Evolutionary conservation across 2,113 vertebrate species (phyloP).

Genomic region (Hypocryptadius cinnamomeus): DNA sequence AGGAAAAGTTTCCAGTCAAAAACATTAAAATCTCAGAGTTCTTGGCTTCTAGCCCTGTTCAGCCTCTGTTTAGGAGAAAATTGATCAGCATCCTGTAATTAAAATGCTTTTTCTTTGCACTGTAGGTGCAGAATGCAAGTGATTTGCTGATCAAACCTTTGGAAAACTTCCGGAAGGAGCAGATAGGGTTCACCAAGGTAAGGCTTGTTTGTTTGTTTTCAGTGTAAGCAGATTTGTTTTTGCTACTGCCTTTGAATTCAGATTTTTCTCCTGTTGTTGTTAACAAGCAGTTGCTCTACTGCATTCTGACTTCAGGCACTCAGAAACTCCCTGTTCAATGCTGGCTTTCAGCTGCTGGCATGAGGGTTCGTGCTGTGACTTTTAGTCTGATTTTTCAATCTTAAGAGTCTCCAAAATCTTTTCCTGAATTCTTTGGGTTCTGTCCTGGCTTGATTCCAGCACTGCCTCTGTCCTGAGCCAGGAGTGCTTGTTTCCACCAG

Average conservation of each 20-base stretch:
- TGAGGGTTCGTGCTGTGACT: background rate
- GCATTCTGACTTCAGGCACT: background rate
- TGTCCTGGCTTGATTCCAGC: background rate
- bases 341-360: background rate
- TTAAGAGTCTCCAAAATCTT: conserved; percentile 4
- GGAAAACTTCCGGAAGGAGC: conserved; percentile 94
- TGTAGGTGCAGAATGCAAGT: conserved; percentile 91
- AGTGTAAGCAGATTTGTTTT: background rate
- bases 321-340: background rate
- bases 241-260: background rate
- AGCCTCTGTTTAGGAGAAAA: background rate
- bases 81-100: too few species aligned
- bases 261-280: background rate
- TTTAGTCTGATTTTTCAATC: conserved; percentile 39
- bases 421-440: conserved; percentile 20
- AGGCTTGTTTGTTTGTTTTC: background rate
- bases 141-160: conserved; percentile 94
- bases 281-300: background rate
- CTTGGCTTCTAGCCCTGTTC: background rate
- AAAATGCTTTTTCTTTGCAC: background rate
- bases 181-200: conserved; percentile 94
- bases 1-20: background rate
- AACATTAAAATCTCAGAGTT: background rate
- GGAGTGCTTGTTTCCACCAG: background rate
- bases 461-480: background rate